Base-by-base conservation (phyloP, 2,113 vertebrate species). In the Agelaius phoeniceus region DNA sequence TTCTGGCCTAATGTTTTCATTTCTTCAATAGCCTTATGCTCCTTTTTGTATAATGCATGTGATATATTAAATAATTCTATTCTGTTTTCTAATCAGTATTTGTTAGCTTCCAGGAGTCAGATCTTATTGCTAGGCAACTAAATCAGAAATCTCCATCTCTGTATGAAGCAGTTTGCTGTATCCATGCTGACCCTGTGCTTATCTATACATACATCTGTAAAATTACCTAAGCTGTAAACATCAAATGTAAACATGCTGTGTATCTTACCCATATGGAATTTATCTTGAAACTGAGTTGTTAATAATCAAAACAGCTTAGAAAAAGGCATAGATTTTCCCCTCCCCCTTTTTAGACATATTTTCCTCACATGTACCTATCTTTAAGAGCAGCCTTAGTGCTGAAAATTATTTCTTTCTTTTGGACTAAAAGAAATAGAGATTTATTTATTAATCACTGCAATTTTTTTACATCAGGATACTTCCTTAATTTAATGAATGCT, bases 121-220 rank as follows among this genome's bases (percentile, higher is more conserved):
- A 74, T 80, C 88, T 48, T 88, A 95, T 97, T 95, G 96, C 96
- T 96, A 97, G 88, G 96, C 93, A 97, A 97, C 96, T 71, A 90
- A 92, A 92, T 63, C 91, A 93, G 84, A 67, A 89, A 63, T 66
- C 65, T 93, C 59, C 51, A 86, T 86, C 72, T 83, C 83, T 93
- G 66, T 67, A n/a, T 77, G 77, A 52, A 77, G 85, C 67, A 88
- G 49, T 84, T 90, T 92, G 68, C 81, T 81, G 82, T 84, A 67
- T 80, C 72, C 33, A 22, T 91, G 74, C 55, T 95, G 83, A 88
- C 79, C 85, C n/a, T 61, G 8, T 85, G 28, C 48, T 93, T 94
- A 88, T 67, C 82, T 83, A 18, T 88, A 81, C 35, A 55, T 71
- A 10, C 11, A 62, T 88, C 51, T 93, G 8, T 69, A 43, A 79